These are phyloP conservation scores for Hippasteria phrygiana DNA, from an alignment of 53 echinoderm and acorn worm species.

Conservation along the genomic window DNA sequence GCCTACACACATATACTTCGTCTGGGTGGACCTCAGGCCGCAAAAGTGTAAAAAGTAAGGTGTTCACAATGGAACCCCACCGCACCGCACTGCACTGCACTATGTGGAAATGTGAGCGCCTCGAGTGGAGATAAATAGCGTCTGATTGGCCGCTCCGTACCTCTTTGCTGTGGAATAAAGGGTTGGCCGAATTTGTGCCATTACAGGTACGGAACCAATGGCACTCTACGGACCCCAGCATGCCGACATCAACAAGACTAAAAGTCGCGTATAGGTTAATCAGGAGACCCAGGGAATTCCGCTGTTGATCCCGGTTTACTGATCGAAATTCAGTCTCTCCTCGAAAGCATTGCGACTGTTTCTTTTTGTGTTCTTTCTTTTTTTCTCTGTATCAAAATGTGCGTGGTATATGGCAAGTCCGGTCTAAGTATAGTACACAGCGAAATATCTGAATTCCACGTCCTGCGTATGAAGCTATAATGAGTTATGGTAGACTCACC, in stretches of 20 bases:
- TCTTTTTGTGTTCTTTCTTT: no score
- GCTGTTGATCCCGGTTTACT: conserved; percentile 25
- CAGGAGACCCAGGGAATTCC: conserved; percentile 18
- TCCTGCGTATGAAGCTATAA: no score
- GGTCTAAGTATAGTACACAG: no score
- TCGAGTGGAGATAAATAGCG: conserved; percentile 23
- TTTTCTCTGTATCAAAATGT: background rate
- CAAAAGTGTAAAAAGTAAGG: background rate
- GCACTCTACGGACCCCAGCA: background rate
- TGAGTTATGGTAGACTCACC: no score
- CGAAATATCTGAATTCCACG: no score
- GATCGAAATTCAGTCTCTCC: conserved; percentile 26
- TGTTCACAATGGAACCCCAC: conserved; percentile 4
- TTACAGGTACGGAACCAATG: conserved; percentile 30
- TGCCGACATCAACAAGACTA: conserved; percentile 45
- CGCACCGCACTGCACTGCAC: conserved; percentile 27
- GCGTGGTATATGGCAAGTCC: conserved; percentile 19
- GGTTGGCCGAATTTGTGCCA: conserved; percentile 18
- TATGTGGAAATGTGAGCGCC: background rate
- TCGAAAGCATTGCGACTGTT: conserved; percentile 2
- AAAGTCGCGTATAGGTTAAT: conserved; percentile 52
- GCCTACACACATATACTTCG: no score
- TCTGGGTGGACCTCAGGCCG: no score
- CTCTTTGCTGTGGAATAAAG: conserved; percentile 25
- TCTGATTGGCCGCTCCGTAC: conserved; percentile 40